These are phyloP conservation scores for Charaxes varanes DNA, from an alignment of 1,140 invertebrate genomes.

Conservation along the genomic window DNA sequence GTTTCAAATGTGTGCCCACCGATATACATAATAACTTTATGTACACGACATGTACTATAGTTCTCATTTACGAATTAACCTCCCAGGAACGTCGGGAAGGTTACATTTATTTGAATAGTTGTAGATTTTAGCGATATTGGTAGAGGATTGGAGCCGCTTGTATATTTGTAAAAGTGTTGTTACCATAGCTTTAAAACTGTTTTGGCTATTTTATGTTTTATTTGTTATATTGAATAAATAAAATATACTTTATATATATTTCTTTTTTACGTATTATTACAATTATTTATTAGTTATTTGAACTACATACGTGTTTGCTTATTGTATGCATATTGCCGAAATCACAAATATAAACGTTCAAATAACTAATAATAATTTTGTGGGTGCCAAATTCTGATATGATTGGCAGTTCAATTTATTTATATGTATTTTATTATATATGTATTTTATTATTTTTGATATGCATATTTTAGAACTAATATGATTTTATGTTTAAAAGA, in stretches of 20 bases:
- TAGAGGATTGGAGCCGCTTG: conserved; percentile 22
- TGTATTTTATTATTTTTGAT: no score
- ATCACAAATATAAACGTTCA: no score
- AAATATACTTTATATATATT: conserved; percentile 15
- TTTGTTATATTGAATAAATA: background rate
- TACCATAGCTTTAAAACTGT: conserved; percentile 31
- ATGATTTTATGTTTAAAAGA: no score
- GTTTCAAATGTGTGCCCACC: conserved; percentile 31
- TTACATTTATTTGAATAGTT: conserved; percentile 17
- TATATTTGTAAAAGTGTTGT: conserved; percentile 10
- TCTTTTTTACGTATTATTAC: conserved; percentile 1
- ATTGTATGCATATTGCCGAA: no score
- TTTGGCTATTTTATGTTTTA: conserved; percentile 68
- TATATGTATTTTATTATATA: no score
- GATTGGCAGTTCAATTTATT: no score
- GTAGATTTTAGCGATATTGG: conserved; percentile 21
- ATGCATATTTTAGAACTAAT: no score
- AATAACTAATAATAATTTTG: no score
- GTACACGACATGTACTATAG: conserved; percentile 6
- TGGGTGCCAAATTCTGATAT: no score
- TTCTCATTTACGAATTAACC: conserved; percentile 17
- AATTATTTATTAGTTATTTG: no score
- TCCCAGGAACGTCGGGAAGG: conserved; percentile 33
- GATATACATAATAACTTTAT: conserved; percentile 13
- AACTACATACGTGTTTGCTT: no score